Evolutionary conservation across 1,140 invertebrate genomes (phyloP), one percentile per base, ranked within the genome.

Genomic region (Conus ventricosus): DNA sequence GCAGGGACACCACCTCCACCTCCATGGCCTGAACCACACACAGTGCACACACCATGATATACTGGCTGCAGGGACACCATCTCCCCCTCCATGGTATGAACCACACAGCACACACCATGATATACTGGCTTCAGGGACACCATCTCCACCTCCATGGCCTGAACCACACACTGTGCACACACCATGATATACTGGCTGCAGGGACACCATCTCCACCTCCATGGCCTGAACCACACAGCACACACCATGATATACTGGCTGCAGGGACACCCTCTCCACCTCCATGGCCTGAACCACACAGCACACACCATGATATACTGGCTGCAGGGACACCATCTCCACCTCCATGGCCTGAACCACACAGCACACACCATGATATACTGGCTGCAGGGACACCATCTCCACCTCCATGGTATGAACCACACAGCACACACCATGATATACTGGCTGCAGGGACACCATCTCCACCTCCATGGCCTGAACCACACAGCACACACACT

Each of bases 81-180:
- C 82, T 84, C 82, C 5, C 11, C 23, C 10, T 84, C 82, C 0
- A 84, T 25, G 5, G 82, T 4, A 8, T 84, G 81, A 39, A 83
- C 81, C 39, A 3, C 3, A 39, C 39, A 39, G 39, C 54, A 23
- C 15, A 10, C 5, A 15, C 54, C 11, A 71, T 71, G 20, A 71
- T 17, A n/a, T 71, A 71, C 67, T 17, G 23, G 7, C 11, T n/a
- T 0, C 20, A 23, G 82, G 82, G 82, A 55, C 82, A 17, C 20
- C 57, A 84, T 84, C 82, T 84, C 82, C 5, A 23, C 23, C 10
- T 84, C 82, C 0, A 84, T 25, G 5, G 82, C n/a, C 82, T 84
- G 81, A 39, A 83, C 53, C 39, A n/a, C 39, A 39, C 39, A 39
- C 39, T 1, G 39, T 3, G 39, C 54, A 23, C 15, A 27, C 5